A percentile compares a stretch with the other conserved stretches of the same genome.
Conservation (phyloP, 2,113 vertebrate species). For the Suncus etruscus region DNA sequence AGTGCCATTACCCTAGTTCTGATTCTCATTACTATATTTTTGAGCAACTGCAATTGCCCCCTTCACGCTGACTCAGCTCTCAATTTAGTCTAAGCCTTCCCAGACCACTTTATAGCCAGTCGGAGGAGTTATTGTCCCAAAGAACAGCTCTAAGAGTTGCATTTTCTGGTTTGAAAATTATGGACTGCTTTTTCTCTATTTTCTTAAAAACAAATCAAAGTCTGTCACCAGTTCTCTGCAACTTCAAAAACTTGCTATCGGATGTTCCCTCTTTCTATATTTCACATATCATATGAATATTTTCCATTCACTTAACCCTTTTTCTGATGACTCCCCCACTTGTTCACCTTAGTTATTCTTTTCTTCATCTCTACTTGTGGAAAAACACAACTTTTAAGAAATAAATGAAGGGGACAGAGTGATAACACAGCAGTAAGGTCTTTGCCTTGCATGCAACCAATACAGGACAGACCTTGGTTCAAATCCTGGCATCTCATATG, state of each 20-base stretch:
- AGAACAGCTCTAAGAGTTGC: slow-evolving; percentile 4
- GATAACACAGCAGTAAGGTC: no score
- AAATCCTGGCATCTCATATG: no score
- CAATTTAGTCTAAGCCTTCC: background rate
- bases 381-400: background rate
- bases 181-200: background rate
- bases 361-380: background rate
- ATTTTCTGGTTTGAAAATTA: slow-evolving; percentile 1
- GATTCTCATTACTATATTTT: background rate
- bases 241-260: background rate
- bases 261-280: background rate
- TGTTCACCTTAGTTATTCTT: background rate
- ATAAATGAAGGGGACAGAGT: background rate
- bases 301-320: background rate
- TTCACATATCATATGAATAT: background rate
- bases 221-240: background rate
- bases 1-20: background rate
- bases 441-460: no score
- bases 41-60: slow-evolving; percentile 14
- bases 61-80: background rate
- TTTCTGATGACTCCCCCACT: background rate
- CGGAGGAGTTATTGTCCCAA: slow-evolving; percentile 10
- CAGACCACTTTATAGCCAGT: background rate
- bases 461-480: no score
- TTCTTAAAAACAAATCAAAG: background rate